A percentile compares a stretch with the other conserved stretches of the same genome.
Evolutionary conservation across 1,140 invertebrate genomes (phyloP).

Genomic region (Cotesia typhae): DNA sequence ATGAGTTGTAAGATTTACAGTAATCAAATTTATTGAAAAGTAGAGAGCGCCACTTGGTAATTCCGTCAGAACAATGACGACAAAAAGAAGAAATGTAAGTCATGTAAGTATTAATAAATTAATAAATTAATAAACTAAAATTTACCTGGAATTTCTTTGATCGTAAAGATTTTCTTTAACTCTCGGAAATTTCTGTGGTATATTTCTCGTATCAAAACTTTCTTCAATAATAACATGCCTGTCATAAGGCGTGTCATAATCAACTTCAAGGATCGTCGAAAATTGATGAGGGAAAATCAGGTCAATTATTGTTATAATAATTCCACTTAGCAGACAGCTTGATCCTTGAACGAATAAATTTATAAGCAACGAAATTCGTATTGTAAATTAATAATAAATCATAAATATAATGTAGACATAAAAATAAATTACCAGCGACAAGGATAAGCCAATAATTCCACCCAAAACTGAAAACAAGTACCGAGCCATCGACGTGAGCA

Average conservation of each 20-base stretch:
- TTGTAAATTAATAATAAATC: conserved; percentile 32
- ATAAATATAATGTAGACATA: background rate
- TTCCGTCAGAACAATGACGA: too few species aligned
- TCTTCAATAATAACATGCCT: conserved; percentile 91
- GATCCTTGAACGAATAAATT: conserved; percentile 70
- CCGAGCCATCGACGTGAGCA: conserved; percentile 85
- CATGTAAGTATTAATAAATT: background rate
- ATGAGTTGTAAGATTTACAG: too few species aligned
- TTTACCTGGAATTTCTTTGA: conserved; percentile 54
- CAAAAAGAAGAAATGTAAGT: background rate
- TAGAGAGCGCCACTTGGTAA: too few species aligned
- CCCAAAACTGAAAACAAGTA: conserved; percentile 83
- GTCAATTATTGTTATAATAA: conserved; percentile 83
- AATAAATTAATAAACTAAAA: background rate
- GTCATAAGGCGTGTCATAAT: conserved; percentile 94
- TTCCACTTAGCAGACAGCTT: conserved; percentile 77
- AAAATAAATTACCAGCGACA: conserved; percentile 75
- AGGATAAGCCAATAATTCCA: conserved; percentile 95
- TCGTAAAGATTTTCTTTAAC: conserved; percentile 60
- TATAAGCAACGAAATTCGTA: background rate
- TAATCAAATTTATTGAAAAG: too few species aligned
- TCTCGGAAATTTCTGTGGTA: conserved; percentile 70
- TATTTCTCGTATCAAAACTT: conserved; percentile 78
- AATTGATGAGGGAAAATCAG: conserved; percentile 89
- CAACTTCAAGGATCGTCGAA: conserved; percentile 90